These are phyloP conservation scores for Lampropteryx suffumata DNA, from an alignment of 2,888 invertebrate genomes.

Conservation along the genomic window DNA sequence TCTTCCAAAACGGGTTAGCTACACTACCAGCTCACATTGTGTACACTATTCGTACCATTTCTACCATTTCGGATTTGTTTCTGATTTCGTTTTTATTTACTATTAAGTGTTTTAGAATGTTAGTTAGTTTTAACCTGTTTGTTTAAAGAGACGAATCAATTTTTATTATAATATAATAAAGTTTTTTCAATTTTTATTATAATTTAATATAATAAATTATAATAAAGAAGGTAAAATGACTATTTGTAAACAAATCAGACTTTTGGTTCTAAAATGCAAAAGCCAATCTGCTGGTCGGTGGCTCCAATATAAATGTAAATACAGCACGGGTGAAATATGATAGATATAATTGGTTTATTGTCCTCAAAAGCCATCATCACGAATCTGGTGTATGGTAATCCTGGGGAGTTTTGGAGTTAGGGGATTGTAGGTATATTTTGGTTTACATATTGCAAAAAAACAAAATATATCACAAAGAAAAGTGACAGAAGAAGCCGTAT, in stretches of 20 bases:
- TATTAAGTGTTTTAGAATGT: too few relatives aligned
- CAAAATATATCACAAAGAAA: too few relatives aligned
- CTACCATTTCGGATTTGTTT: too few relatives aligned
- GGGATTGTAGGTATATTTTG: not conserved
- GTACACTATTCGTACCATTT: too few relatives aligned
- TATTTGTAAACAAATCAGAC: not conserved
- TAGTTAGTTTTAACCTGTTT: too few relatives aligned
- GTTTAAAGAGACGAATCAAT: too few relatives aligned
- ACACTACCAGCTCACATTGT: too few relatives aligned
- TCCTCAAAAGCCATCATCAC: constrained; percentile 54
- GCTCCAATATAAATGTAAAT: constrained; percentile 81
- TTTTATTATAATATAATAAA: too few relatives aligned
- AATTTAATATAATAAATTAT: not conserved
- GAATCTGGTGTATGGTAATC: constrained; percentile 59
- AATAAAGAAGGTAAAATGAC: not conserved
- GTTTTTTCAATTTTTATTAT: too few relatives aligned
- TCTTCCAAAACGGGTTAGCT: too few relatives aligned
- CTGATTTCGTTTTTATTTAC: too few relatives aligned
- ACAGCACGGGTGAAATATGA: constrained; percentile 73
- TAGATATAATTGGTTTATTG: constrained; percentile 82
- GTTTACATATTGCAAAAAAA: not conserved
- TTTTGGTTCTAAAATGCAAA: constrained; percentile 35
- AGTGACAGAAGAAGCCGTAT: too few relatives aligned
- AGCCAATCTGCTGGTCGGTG: constrained; percentile 46
- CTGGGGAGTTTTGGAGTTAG: constrained; percentile 21